Evolutionary conservation across 2,888 invertebrate species (phyloP), one percentile per base, ranked within the genome.

Genomic region (Apotomis turbidana): DNA sequence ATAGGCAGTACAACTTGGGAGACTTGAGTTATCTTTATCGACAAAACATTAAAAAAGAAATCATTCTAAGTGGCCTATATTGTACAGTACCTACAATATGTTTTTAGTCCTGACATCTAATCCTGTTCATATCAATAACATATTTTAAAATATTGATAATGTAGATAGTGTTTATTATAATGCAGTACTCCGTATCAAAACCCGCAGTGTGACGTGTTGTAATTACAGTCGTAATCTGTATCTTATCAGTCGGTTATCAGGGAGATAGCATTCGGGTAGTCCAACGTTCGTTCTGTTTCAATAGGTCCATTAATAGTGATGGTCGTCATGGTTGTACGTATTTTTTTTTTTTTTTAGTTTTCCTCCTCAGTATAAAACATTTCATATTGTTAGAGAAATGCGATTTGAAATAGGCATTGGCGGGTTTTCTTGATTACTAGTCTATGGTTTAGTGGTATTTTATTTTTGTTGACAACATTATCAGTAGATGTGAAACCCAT

Each of bases 191-290:
- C 74, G 78, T 90, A 89, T 87, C 87, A 79, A 85, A 84, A 82
- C 81, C 90, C 90, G 93, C 93, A 93, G 90, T 91, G 79, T 93
- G 93, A 93, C 93, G 91, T 85, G 85, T 74, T 76, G 80, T 87
- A 90, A 90, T 91, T 90, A 88, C 85, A 78, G 75, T 77, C 55
- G 68, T 84, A 87, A 85, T 87, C 87, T 75, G 78, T 80, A 84
- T 88, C 87, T 89, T 90, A 91, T 91, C 91, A 69, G 69, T 41
- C 38, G 15, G 68, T 80, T 83, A 78, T 82, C 81, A 76, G 66
- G 74, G 68, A 59, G 76, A 77, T 68, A 63, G 51, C 54, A 46
- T 57, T 63, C 49, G 44, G 36, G 60, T 69, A 68, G 70, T 66
- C 58, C 69, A 73, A 41, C 6, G 5, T 79, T 84, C 81, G 15